Percentiles rank a stretch among this genome's conserved stretches.
Conservation (phyloP, 2,888 invertebrate species). For the Hipparchia sbordonii region DNA sequence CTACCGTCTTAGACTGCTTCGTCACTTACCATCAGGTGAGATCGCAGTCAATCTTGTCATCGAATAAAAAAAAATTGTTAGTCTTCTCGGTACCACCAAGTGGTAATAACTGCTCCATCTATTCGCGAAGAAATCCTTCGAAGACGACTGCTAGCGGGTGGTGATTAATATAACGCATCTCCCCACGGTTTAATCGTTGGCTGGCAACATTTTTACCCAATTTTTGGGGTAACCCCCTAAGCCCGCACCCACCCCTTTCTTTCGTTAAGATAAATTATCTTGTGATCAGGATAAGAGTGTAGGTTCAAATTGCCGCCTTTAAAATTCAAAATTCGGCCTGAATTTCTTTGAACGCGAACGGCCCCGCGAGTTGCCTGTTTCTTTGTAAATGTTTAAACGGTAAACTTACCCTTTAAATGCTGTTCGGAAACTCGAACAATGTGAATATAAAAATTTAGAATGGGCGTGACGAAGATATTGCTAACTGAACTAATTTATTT, state of each 20-base stretch:
- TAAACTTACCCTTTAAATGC: slow-evolving; percentile 39
- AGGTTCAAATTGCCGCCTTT: slow-evolving; percentile 82
- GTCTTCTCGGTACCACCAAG: no score
- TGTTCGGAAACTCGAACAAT: slow-evolving; percentile 32
- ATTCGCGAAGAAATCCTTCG: slow-evolving; percentile 64
- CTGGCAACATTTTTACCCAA: slow-evolving; percentile 83
- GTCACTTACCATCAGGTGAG: no score
- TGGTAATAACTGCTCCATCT: slow-evolving; percentile 53
- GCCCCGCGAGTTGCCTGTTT: slow-evolving; percentile 55
- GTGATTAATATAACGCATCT: slow-evolving; percentile 83
- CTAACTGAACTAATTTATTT: neutral
- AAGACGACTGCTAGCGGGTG: slow-evolving; percentile 77
- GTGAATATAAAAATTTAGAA: slow-evolving; percentile 19
- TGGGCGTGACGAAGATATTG: neutral
- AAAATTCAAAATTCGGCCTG: slow-evolving; percentile 78
- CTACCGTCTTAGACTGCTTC: no score
- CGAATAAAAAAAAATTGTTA: no score
- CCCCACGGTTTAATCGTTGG: slow-evolving; percentile 82
- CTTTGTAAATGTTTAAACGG: slow-evolving; percentile 41
- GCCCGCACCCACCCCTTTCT: slow-evolving; percentile 78
- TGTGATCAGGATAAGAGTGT: slow-evolving; percentile 82
- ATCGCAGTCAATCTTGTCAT: no score
- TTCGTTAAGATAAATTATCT: slow-evolving; percentile 83
- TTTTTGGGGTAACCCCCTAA: slow-evolving; percentile 70
- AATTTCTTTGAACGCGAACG: slow-evolving; percentile 62